A percentile compares a stretch with the other conserved stretches of the same genome.
Evolutionary conservation across 2,888 invertebrate species (phyloP).

Genomic region (Petrophora chlorosata): DNA sequence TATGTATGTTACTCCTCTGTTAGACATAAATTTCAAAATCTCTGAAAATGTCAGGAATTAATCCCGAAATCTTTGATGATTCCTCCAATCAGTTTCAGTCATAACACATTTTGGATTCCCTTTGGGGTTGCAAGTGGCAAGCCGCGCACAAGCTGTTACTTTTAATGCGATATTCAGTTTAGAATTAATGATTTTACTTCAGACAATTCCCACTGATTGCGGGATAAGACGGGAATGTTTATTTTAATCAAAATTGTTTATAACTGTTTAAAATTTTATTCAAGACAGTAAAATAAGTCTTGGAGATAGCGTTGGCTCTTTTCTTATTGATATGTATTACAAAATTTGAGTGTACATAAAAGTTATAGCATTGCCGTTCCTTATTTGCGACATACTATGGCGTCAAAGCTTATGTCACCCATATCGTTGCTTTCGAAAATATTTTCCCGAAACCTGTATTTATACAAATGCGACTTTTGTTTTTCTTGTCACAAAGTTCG

Average conservation of each 20-base stretch:
- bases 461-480: slow-evolving; percentile 69
- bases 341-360: too few relatives aligned
- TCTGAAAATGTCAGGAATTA: too few relatives aligned
- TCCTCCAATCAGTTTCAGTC: neutral
- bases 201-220: slow-evolving; percentile 71
- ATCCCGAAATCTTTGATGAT: too few relatives aligned
- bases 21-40: too few relatives aligned
- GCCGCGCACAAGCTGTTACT: slow-evolving; percentile 78
- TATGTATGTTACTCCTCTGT: too few relatives aligned
- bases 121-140: slow-evolving; percentile 40
- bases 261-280: slow-evolving; percentile 51
- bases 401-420: neutral
- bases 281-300: slow-evolving; percentile 24
- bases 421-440: slow-evolving; percentile 15
- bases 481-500: slow-evolving; percentile 73
- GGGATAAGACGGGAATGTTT: slow-evolving; percentile 53
- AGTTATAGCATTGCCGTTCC: neutral
- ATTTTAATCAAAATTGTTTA: slow-evolving; percentile 62
- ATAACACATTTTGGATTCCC: neutral
- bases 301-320: slow-evolving; percentile 19
- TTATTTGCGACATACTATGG: neutral
- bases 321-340: slow-evolving; percentile 18
- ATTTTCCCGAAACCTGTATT: slow-evolving; percentile 39
- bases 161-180: slow-evolving; percentile 81
- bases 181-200: slow-evolving; percentile 81